A percentile compares a stretch with the other conserved stretches of the same genome.
Conservation (phyloP, 2,113 vertebrate species). For the Bubo scandiacus region DNA sequence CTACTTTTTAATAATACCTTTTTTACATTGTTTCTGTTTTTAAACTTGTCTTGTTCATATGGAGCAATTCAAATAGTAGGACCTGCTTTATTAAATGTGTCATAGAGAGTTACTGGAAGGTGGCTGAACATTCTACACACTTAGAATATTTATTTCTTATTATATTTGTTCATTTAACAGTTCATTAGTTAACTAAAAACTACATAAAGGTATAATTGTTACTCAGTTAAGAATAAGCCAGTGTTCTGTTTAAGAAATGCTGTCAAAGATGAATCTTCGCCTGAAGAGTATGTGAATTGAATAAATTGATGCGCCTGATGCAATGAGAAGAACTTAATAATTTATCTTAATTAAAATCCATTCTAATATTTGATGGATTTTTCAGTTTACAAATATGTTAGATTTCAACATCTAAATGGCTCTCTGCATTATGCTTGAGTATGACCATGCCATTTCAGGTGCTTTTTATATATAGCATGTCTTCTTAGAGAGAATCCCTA, state of each 20-base stretch:
- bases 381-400: background rate
- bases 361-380: background rate
- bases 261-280: background rate
- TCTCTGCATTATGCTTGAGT: background rate
- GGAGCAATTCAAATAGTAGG: background rate
- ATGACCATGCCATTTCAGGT: background rate
- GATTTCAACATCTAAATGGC: background rate
- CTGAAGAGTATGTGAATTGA: background rate
- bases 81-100: background rate
- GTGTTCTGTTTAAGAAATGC: background rate
- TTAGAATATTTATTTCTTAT: background rate
- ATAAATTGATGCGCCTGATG: background rate
- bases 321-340: background rate
- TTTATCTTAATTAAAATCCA: background rate
- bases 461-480: background rate
- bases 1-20: background rate
- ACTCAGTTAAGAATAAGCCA: background rate
- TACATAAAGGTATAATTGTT: background rate
- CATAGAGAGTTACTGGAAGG: background rate
- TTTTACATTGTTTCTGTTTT: background rate
- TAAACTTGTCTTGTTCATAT: background rate
- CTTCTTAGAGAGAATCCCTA: background rate
- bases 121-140: background rate
- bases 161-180: background rate
- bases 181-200: background rate